Base-by-base conservation (phyloP, 2,888 invertebrate species). In the Muschampia plurimacula region DNA sequence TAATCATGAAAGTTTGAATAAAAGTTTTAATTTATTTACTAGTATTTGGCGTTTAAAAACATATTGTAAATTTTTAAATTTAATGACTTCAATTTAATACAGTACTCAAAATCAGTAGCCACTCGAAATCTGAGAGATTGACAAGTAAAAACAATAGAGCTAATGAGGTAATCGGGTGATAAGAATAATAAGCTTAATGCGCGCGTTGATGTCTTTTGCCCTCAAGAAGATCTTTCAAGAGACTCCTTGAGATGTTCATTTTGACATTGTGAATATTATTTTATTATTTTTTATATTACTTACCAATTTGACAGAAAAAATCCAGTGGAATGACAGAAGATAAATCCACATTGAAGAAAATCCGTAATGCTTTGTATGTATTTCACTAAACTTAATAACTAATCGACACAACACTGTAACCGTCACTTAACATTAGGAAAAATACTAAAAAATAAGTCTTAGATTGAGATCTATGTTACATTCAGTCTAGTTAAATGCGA, bases 401-500 rank as follows among this genome's bases (percentile, higher is more conserved):
- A 89, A 86, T 88, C 89, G 67, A 88, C 92, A 87, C 88, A 84
- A 86, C 93, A 92, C 91, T 84, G 77, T 78, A 87, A 87, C 86
- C 81, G 89, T 89, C 93, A 93, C 93, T 92, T 89, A 93, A 84
- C 86, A 82, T 63, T 86, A 86, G 85, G 82, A 82, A 86, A 86
- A 89, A 89, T 80, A 69, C 67, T 72, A 68, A 72, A 73, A 70
- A 90, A 81, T 90, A 89, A 94, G 94, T 93, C 94, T 94, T 93
- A 85, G 88, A 82, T 89, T 94, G 93, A 94, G 94, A 94, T 94
- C 94, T 91, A 88, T 80, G 93, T 93, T 93, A 85, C 93, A 86
- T 89, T 93, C 94, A 94, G 93, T 94, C 93, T 90, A 71, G 71
- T 71, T 66, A 89, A 89, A 89, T 89, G 89, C 88, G 89, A 87